Conservation (phyloP, 2,888 invertebrate genomes). For the Schrankia costaestrigalis region DNA sequence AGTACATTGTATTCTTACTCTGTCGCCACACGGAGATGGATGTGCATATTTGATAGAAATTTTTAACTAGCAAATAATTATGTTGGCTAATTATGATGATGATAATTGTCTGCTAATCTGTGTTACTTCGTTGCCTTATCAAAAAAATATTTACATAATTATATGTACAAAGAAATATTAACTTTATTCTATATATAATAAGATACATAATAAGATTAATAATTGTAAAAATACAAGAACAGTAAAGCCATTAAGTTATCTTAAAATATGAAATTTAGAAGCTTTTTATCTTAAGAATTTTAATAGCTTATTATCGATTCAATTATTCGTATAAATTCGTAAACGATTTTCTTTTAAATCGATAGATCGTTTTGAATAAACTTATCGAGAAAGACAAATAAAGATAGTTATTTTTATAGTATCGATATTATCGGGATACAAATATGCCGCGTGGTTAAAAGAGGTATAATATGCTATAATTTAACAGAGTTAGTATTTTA, state of each 20-base stretch:
- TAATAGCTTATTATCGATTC: slow-evolving; percentile 32
- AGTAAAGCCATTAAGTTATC: slow-evolving; percentile 17
- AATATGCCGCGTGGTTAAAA: too few species aligned
- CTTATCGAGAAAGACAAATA: slow-evolving; percentile 26
- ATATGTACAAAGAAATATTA: slow-evolving; percentile 5
- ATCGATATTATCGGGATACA: too few species aligned
- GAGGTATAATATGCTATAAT: too few species aligned
- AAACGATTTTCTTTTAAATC: slow-evolving; percentile 29
- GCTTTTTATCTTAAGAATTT: slow-evolving; percentile 28
- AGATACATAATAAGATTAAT: slow-evolving; percentile 2
- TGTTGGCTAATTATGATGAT: too few species aligned
- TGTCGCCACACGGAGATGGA: too few species aligned
- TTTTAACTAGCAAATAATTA: too few species aligned
- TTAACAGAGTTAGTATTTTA: too few species aligned
- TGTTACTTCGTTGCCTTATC: too few species aligned
- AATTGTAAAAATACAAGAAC: slow-evolving; percentile 1
- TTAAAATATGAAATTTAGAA: slow-evolving; percentile 26
- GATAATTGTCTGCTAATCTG: slow-evolving; percentile 34
- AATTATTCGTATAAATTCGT: slow-evolving; percentile 33
- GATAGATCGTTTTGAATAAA: slow-evolving; percentile 22
- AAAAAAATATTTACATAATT: too few species aligned
- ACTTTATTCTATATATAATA: background rate
- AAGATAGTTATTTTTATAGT: slow-evolving; percentile 28
- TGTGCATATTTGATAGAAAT: too few species aligned
- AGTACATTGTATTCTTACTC: too few species aligned